Conservation (phyloP, 64 coral and sea anemone species). For the Actinia tenebrosa region DNA sequence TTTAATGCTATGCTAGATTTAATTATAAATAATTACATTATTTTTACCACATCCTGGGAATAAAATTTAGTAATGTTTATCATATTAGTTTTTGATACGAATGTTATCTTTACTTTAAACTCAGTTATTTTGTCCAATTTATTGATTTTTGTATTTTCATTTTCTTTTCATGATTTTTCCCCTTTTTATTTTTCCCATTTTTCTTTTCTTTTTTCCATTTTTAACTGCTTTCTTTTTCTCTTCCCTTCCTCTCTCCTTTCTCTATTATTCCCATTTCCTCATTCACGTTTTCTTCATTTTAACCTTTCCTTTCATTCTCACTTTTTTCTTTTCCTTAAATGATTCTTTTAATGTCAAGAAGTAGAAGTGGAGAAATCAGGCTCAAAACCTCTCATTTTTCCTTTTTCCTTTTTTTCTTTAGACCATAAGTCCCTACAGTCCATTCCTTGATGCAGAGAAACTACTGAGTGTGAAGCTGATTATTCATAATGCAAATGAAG, state of each 20-base stretch:
- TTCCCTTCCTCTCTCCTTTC: neutral
- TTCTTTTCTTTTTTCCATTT: neutral
- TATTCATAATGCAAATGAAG: slow-evolving; percentile 77
- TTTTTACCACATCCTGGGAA: too few relatives aligned
- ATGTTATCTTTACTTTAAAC: neutral
- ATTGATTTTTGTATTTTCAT: neutral
- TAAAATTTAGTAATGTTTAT: too few relatives aligned
- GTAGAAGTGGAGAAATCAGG: too few relatives aligned
- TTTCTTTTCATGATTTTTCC: neutral
- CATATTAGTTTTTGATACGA: too few relatives aligned
- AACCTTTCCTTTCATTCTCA: neutral
- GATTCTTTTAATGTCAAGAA: neutral
- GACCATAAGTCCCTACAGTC: slow-evolving; percentile 61
- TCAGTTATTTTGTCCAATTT: neutral
- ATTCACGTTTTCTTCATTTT: neutral
- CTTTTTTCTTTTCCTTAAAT: neutral
- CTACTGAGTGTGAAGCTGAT: slow-evolving; percentile 70
- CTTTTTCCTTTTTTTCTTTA: neutral
- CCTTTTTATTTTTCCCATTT: neutral
- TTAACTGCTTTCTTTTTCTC: neutral
- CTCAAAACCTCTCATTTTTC: neutral
- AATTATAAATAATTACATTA: neutral
- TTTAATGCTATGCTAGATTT: too few relatives aligned
- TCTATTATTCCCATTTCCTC: neutral
- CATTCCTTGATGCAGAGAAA: slow-evolving; percentile 91